Evolutionary conservation across 2,797 vertebrate genomes (phyloP), one percentile per base, ranked within the genome.

Genomic region (Diglossa cyanea): DNA sequence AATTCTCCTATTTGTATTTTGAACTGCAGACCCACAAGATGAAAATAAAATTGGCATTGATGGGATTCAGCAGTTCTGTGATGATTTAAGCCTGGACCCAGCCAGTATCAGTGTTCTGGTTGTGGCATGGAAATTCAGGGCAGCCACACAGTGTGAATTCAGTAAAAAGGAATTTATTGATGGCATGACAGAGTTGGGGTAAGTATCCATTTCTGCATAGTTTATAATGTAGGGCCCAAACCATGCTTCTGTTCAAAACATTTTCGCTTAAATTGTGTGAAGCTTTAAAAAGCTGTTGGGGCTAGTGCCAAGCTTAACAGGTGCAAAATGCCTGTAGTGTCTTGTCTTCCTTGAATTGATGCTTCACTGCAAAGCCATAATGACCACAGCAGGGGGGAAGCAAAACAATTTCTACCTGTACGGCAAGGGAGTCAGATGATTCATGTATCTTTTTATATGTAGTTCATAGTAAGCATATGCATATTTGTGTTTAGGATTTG

Each of bases 31-130:
- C 97, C 99, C 99, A 63, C 99, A 99, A 93, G 99, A 99, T 98
- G 99, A 99, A 96, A 99, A 99, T 97, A 99, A 99, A 98, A 99
- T 99, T 50, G 99, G 99, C 57, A 98, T 99, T 60, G 99, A 99
- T 87, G 99, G 99, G 40, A 99, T 99, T 96, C 99, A 99, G 75
- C 99, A 99, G 97, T 99, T 99, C 92, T 99, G 99, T 95, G 99
- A 99, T 40, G 99, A 99, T 96, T 98, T 99, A 85, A 98, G 95
- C 47, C 97, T 99, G 97, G 99, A 99, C 81, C 99, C 99, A 33
- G 98, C 99, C 94, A 99, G 99, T 95, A 98, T 99, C 97, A 99
- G 98, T 13, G 99, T 99, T 94, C 97, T 99, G 97, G 99, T 99
- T 33, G 98, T 99, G 71, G 99, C 99, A 0, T 99, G 99, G 99